A percentile compares a stretch with the other conserved stretches of the same genome.
Evolutionary conservation across 2,888 invertebrate species (phyloP).

Genomic region (Drosophila atroscutellata): DNA sequence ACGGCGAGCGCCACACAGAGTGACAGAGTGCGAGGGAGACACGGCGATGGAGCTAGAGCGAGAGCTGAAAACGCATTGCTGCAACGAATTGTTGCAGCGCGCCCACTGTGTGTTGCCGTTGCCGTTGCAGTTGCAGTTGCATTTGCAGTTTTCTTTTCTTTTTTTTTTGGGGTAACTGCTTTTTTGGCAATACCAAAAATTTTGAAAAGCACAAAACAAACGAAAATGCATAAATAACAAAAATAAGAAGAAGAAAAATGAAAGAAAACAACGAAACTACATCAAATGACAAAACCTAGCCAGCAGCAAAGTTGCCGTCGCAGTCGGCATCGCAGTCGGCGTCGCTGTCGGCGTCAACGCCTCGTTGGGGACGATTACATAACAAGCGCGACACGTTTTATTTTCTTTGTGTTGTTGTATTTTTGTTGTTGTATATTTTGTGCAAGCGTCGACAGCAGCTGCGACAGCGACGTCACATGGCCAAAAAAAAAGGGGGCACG

Average conservation of each 20-base stretch:
- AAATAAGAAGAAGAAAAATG: constrained; percentile 25
- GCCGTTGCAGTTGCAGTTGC: constrained; percentile 48
- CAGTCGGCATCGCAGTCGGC: constrained; percentile 1
- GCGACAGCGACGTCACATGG: constrained; percentile 57
- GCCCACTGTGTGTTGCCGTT: constrained; percentile 48
- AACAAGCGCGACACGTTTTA: constrained; percentile 64
- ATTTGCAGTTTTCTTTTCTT: constrained; percentile 43
- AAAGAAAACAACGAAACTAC: constrained; percentile 55
- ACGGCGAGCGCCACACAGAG: constrained; percentile 13
- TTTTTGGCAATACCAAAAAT: constrained; percentile 62
- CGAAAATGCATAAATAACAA: constrained; percentile 32
- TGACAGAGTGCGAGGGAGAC: constrained; percentile 2
- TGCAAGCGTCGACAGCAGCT: constrained; percentile 33
- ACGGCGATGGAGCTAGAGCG: constrained; percentile 3
- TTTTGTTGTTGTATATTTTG: constrained; percentile 42
- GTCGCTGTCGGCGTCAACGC: constrained; percentile 17
- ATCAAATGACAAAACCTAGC: constrained; percentile 56
- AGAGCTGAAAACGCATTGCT: not conserved
- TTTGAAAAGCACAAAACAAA: constrained; percentile 44
- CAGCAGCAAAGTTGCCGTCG: constrained; percentile 21
- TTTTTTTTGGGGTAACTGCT: constrained; percentile 33
- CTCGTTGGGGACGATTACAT: constrained; percentile 52
- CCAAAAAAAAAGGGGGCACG: constrained; percentile 76
- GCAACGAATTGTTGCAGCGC: constrained; percentile 53
- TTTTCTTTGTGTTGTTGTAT: constrained; percentile 38